Base-by-base conservation (phyloP, 2,113 vertebrate species). In the Lethenteron reissneri region DNA sequence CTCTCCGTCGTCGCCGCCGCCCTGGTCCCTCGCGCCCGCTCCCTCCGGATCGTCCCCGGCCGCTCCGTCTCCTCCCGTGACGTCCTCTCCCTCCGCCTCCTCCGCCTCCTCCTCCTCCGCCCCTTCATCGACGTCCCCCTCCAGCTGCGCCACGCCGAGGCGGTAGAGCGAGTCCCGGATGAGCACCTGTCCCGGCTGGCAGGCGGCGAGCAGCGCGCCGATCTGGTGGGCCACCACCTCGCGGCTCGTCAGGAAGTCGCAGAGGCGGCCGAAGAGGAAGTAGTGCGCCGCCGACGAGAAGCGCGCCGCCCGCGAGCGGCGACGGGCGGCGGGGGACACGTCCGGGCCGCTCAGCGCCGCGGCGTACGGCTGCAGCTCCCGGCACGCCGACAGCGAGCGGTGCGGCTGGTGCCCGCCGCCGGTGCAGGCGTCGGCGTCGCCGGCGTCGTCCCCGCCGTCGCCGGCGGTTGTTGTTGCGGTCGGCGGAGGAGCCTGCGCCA, bases 241-340 rank as follows among this genome's bases (percentile, higher is more conserved):
- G 9, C 87, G 82, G 80, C 92, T 95, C 75, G 82, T 86, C 76
- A 97, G 84, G 80, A 92, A 99, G 80, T 99, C 94, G 73, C 91
- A 73, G 76, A 99, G 84, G 25, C 94, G 87, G 79, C 95, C 95
- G 79, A 92, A 95, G 74, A 99, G 88, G 84, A 91, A 99, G 84
- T 97, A 99, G 78, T 91, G 88, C 0, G 88, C 90, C 1, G 90
- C 82, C 4, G 90, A 95, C 76, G 86, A 85, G 8, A 96, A 99
- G 77, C 81, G 81, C 19, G 88, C 79, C 57, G 83, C 78, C 71
- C 77, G 79, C 1, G 1, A 21, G 17, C 77, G 81, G 58, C 80
- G 82, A 59, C 78, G 4, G 4, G 6, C 74, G 73, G 79, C 76
- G n/a, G 77, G 83, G 77, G 80, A 82, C 68, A 81, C 79, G 0